These are phyloP conservation scores for Strigops habroptila DNA, from an alignment of 2,113 vertebrate species.

Conservation along the genomic window DNA sequence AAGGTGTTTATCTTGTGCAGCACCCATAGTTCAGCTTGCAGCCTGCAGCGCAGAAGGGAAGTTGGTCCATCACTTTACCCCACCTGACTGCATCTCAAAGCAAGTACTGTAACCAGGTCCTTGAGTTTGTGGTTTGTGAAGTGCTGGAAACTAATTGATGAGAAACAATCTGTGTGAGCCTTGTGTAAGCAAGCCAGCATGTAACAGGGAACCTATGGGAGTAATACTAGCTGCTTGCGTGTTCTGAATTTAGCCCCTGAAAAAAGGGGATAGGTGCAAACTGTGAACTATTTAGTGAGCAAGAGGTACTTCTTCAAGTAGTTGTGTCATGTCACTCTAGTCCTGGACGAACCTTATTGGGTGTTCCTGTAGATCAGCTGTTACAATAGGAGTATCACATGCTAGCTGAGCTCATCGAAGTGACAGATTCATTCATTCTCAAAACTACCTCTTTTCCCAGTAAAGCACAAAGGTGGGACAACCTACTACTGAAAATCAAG, in stretches of 20 bases:
- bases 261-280: neutral
- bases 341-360: neutral
- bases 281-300: neutral
- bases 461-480: conserved; percentile 70
- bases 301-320: conserved; percentile 15
- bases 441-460: conserved; percentile 71
- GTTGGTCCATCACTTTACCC: neutral
- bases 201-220: neutral
- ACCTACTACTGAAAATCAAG: conserved; percentile 25
- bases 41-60: neutral
- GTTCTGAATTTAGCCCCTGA: neutral
- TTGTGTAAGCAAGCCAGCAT: fast-evolving
- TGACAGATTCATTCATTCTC: neutral
- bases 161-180: neutral
- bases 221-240: neutral
- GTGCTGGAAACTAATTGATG: neutral
- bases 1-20: neutral
- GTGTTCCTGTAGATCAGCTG: neutral
- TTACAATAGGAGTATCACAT: neutral
- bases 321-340: neutral
- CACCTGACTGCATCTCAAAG: neutral
- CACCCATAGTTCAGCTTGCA: neutral
- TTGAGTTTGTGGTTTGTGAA: neutral
- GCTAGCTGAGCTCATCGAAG: neutral
- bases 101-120: neutral